Evolutionary conservation across 1,140 invertebrate genomes (phyloP).

Genomic region (Tetranychus cinnabarinus): DNA sequence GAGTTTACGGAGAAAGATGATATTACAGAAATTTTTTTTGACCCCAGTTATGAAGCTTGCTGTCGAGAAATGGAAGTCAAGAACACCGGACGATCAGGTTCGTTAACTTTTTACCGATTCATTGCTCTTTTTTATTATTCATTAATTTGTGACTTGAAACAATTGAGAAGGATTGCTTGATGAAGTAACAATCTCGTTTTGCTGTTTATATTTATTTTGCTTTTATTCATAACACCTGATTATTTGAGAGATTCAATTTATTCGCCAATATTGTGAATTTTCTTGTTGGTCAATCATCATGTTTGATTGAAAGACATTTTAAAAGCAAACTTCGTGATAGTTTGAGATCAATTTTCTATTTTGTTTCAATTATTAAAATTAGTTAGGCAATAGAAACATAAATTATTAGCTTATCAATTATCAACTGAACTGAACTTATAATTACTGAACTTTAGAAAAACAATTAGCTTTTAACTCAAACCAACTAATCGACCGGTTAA

Average conservation of each 20-base stretch:
- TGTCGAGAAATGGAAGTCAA: not conserved
- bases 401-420: too few species aligned
- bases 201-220: not conserved
- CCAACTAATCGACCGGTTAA: too few species aligned
- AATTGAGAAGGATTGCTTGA: not conserved
- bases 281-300: not conserved
- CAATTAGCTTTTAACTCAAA: too few species aligned
- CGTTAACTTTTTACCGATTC: not conserved
- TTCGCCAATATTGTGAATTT: not conserved
- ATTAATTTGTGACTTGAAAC: not conserved
- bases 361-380: too few species aligned
- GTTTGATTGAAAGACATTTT: too few species aligned
- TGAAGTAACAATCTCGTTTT: too few species aligned
- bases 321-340: too few species aligned
- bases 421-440: too few species aligned
- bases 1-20: slow-evolving; percentile 5
- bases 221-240: not conserved
- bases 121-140: not conserved
- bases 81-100: not conserved
- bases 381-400: too few species aligned
- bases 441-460: too few species aligned
- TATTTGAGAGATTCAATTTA: not conserved
- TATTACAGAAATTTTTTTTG: not conserved
- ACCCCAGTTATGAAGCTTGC: not conserved
- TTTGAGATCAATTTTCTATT: too few species aligned